A percentile compares a stretch with the other conserved stretches of the same genome.
Conservation (phyloP, 2,888 invertebrate species). For the Eupithecia centaureata region DNA sequence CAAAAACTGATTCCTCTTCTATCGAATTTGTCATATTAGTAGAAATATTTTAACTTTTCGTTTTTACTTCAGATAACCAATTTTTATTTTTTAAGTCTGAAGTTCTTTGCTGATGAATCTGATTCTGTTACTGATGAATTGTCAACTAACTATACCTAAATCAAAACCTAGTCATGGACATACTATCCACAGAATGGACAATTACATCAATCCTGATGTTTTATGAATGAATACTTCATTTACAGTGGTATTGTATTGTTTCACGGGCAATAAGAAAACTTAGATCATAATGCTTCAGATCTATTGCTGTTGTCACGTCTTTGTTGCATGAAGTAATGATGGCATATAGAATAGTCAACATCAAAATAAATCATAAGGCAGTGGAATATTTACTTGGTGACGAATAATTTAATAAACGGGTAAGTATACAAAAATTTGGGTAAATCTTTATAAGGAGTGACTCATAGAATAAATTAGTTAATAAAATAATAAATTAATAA, state of each 20-base stretch:
- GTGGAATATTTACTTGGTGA: too few relatives aligned
- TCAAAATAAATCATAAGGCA: not conserved
- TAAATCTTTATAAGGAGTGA: too few relatives aligned
- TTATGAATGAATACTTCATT: not conserved
- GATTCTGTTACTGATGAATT: too few relatives aligned
- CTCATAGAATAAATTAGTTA: too few relatives aligned
- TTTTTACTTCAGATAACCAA: too few relatives aligned
- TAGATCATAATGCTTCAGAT: slow-evolving; percentile 19
- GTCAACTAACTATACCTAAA: not conserved
- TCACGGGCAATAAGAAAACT: slow-evolving; percentile 15
- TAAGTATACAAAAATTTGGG: too few relatives aligned
- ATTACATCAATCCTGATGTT: not conserved
- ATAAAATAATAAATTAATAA: too few relatives aligned
- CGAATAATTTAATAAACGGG: not conserved
- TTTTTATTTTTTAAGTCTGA: too few relatives aligned
- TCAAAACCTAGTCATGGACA: not conserved
- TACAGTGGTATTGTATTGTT: not conserved
- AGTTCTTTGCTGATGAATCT: too few relatives aligned
- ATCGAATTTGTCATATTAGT: too few relatives aligned
- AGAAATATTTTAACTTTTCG: too few relatives aligned
- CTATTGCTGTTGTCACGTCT: slow-evolving; percentile 21
- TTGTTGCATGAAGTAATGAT: slow-evolving; percentile 16
- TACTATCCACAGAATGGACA: not conserved
- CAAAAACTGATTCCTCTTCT: too few relatives aligned
- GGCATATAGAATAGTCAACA: not conserved